Evolutionary conservation across 2,113 vertebrate genomes (phyloP).

Genomic region (Spermophilus dauricus): DNA sequence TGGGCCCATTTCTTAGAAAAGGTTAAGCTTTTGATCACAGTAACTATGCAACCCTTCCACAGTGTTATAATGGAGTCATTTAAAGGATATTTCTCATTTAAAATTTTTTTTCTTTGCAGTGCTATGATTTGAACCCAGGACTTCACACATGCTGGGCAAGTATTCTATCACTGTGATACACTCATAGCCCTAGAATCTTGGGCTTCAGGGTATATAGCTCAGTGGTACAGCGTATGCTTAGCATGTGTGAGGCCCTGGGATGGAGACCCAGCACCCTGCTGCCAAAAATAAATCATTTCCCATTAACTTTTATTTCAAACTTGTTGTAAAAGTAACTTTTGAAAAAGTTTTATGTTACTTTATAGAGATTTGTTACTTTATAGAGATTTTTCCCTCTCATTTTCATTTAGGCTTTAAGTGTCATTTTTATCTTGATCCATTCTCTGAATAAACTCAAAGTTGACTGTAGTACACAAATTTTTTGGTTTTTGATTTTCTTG

Average conservation of each 20-base stretch:
- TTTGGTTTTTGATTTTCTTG: no score
- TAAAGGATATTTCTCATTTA: slow-evolving; percentile 11
- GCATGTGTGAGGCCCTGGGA: neutral
- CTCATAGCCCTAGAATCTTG: no score
- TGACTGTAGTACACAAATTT: neutral
- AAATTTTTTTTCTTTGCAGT: neutral
- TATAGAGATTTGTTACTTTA: neutral
- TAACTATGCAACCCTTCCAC: neutral
- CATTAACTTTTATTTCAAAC: slow-evolving; percentile 34
- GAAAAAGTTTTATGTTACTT: neutral
- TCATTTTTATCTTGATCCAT: slow-evolving; percentile 28
- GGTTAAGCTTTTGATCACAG: slow-evolving; percentile 36
- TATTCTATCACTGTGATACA: no score
- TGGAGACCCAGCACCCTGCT: neutral
- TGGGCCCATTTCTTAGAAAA: neutral
- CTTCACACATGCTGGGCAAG: no score
- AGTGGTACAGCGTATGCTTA: no score
- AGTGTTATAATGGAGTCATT: slow-evolving; percentile 30
- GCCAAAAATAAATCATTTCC: neutral
- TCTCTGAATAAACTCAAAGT: slow-evolving; percentile 6
- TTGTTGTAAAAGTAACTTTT: slow-evolving; percentile 5
- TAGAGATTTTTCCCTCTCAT: neutral
- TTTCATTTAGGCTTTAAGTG: slow-evolving; percentile 15
- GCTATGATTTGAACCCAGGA: no score
- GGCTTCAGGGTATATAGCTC: neutral